Base-by-base conservation (phyloP, 2,113 vertebrate genomes). In the Trichomycterus rosablanca region DNA sequence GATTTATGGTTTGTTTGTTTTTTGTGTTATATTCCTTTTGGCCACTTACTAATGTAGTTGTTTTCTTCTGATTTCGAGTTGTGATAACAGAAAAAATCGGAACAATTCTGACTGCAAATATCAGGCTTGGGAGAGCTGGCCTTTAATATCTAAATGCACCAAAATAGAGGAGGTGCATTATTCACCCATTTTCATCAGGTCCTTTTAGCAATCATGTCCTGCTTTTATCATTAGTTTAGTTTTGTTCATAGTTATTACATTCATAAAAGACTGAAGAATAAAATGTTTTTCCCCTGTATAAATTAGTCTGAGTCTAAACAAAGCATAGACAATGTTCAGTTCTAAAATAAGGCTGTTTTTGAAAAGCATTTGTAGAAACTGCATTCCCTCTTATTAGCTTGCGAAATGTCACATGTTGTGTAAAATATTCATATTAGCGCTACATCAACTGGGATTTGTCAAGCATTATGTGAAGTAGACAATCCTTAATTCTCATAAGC, bases 381-480 rank as follows among this genome's bases (percentile, higher is more conserved):
- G 26, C 26, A 30, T 78, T 72, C 74, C 75, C n/a, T 83, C 79
- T 81, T 80, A 79, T 86, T 83, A 74, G 78, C 74, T 77, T 81
- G 78, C 76, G 76, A 86, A 85, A 82, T 85, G 83, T 83, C 26
- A 30, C n/a, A n/a, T n/a, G n/a, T n/a, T n/a, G n/a, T n/a, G n/a
- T n/a, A n/a, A n/a, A 32, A 9, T 9, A 9, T 32, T 9, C 30
- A 32, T 32, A 32, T 32, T 5, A 32, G 9, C n/a, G n/a, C n/a
- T n/a, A 32, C 9, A 9, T 32, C 83, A 85, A 76, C 78, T 75
- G 76, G 78, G 81, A 83, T 85, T 86, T 83, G 83, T 85, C 76
- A 79, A 81, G 81, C 50, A 60, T 57, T 67, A 83, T 82, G 78
- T 73, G 78, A 80, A 76, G 76, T 77, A 80, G 68, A 72, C 55